Base-by-base conservation (phyloP, 2,888 invertebrate species). In the Hemicrepidius hirtus region DNA sequence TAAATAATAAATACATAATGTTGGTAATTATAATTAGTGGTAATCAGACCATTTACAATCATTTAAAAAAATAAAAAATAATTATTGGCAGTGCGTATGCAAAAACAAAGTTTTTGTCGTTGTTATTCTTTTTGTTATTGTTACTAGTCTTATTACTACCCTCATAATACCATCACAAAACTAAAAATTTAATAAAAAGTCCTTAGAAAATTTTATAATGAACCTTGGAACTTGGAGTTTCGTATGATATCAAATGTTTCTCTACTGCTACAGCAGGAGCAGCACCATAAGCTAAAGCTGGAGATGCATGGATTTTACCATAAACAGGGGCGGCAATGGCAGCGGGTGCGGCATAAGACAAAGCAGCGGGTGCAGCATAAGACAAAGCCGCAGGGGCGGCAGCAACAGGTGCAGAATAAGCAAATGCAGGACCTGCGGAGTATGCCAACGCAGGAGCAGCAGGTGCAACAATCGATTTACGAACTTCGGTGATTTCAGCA, bases 301-400 rank as follows among this genome's bases (percentile, higher is more conserved):
- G 80, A 81, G 77, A 37, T 10, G 16, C 37, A 9, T 57, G 20
- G 18, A 16, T 46, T 46, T 46, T 46, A n/a, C 3, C 53, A 1
- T 6, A n/a, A 2, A 35, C 55, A 16, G 55, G 86, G 87, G 85
- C 50, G 86, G 86, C 24, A 86, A 85, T 78, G 87, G 87, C 62
- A 86, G 80, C 75, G 35, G 75, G 60, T 2, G 60, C 60, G 21
- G 20, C 60, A 10, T 24, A 35, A 24, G 24, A 13, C 1, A 18
- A 7, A 2, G 46, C 46, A 18, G 46, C 46, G 2, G 46, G 46
- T 1, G 46, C 46, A 10, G 46, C 3, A 16, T 46, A 46, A 9
- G 46, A 13, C 1, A 46, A 3, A 18, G 46, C 46, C 7, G 46
- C 46, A 9, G 46, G 46, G 46, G 46, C 46, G 1, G 46, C 46